These are phyloP conservation scores for Caenorhabditis imperialis DNA, from an alignment of 2,888 invertebrate species.

Conservation along the genomic window DNA sequence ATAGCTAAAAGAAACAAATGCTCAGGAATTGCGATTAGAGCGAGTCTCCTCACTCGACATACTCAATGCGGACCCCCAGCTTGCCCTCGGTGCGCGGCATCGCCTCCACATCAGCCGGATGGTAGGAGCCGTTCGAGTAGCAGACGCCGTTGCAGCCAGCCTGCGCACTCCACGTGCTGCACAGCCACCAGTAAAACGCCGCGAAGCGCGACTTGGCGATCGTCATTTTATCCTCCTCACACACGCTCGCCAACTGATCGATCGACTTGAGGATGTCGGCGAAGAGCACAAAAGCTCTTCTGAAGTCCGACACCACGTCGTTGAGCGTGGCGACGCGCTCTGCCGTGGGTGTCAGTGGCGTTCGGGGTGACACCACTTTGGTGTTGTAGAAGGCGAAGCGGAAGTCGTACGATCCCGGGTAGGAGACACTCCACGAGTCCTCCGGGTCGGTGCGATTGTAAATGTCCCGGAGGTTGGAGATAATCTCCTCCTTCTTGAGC, in stretches of 20 bases:
- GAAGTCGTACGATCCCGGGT: constrained; percentile 39
- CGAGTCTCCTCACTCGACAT: constrained; percentile 22
- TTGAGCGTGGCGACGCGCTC: constrained; percentile 59
- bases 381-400: constrained; percentile 43
- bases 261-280: constrained; percentile 63
- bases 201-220: constrained; percentile 71
- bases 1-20: constrained; percentile 22
- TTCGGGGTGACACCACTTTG: constrained; percentile 41
- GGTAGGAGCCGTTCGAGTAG: constrained; percentile 73
- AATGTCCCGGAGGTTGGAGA: constrained; percentile 16
- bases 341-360: constrained; percentile 54
- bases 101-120: constrained; percentile 55
- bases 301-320: constrained; percentile 68
- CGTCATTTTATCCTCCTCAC: constrained; percentile 54
- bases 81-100: constrained; percentile 32
- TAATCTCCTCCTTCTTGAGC: constrained; percentile 12
- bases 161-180: constrained; percentile 62
- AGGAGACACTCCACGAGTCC: constrained; percentile 16
- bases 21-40: too few relatives aligned
- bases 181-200: constrained; percentile 73
- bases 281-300: constrained; percentile 68
- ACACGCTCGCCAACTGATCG: constrained; percentile 50
- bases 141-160: constrained; percentile 63
- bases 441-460: constrained; percentile 32
- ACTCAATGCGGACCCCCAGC: constrained; percentile 32